Evolutionary conservation across 1,140 invertebrate genomes (phyloP), one percentile per base, ranked within the genome.

Genomic region (Euwallacea fornicatus): DNA sequence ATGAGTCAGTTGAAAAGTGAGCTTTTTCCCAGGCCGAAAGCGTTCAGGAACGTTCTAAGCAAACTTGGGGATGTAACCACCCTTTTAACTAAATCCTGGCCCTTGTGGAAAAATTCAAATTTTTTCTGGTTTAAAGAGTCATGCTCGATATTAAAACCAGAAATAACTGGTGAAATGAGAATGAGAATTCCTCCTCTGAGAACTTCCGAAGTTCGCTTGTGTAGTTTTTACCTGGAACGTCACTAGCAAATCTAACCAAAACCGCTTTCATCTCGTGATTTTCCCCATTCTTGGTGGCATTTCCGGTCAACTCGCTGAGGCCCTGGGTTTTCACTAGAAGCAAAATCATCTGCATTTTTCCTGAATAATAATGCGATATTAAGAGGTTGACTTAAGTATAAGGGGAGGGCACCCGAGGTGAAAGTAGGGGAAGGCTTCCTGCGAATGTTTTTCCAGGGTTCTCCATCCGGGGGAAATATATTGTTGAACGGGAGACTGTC

Each of bases 111-210:
- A 55, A 70, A 70, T 16, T 44, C 53, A 0, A 60, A 70, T 11
- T 54, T 46, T 58, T 44, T 41, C 33, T 70, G 50, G 2, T 63
- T 15, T 6, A 70, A 7, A 13, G 68, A 70, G 15, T 64, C 43
- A 46, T 7, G 55, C 53, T 70, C 68, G 10, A 70, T 70, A 43
- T 60, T 60, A 64, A 70, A 70, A 16, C 41, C 68, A 44, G 47
- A 63, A 42, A 7, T 63, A 21, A 60, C 68, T 70, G 42, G 21
- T 33, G 21, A 2, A 4, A 33, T 33, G 21, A 4, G 21, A 4
- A 4, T 56, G 64, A 60, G 6, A 11, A 10, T 10, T 9, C 21
- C 7, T 9, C 16, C 8, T 56, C 1, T 13, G 16, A 7, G n/a
- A n/a, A 56, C 8, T 2, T n/a, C 9, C 3, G 2, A n/a, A 13